Conservation (phyloP, 1,140 invertebrate genomes). For the Drosophila sturtevanti region DNA sequence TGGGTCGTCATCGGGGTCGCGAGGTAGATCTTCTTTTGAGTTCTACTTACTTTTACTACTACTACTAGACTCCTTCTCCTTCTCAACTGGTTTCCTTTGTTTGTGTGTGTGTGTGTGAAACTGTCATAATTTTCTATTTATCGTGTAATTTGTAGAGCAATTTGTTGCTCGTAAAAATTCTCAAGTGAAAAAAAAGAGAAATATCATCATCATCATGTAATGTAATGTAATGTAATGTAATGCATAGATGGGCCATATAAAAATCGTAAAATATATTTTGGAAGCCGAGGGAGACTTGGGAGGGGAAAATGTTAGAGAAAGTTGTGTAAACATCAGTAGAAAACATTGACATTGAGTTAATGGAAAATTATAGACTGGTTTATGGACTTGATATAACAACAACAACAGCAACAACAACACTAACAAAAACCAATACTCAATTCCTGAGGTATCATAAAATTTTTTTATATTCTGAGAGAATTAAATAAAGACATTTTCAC, state of each 20-base stretch:
- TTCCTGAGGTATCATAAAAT: constrained; percentile 9
- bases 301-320: constrained; percentile 28
- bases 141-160: constrained; percentile 79
- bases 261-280: constrained; percentile 70
- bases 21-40: not conserved
- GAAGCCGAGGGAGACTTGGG: not conserved
- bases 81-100: too few species aligned
- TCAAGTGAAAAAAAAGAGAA: constrained; percentile 55
- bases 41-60: not conserved
- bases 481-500: constrained; percentile 9
- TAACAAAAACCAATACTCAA: too few species aligned
- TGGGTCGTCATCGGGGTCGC: constrained; percentile 20
- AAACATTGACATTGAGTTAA: constrained; percentile 36
- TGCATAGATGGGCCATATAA: constrained; percentile 68
- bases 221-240: constrained; percentile 46
- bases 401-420: not conserved
- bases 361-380: constrained; percentile 47
- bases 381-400: constrained; percentile 35
- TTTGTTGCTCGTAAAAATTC: constrained; percentile 76
- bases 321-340: constrained; percentile 59
- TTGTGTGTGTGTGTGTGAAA: not conserved
- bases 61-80: not conserved
- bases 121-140: constrained; percentile 80
- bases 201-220: constrained; percentile 54
- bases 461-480: not conserved